phyloP scores from a whole-genome alignment of 2,113 vertebrate genomes.

The Tetrax tetrax region DNA sequence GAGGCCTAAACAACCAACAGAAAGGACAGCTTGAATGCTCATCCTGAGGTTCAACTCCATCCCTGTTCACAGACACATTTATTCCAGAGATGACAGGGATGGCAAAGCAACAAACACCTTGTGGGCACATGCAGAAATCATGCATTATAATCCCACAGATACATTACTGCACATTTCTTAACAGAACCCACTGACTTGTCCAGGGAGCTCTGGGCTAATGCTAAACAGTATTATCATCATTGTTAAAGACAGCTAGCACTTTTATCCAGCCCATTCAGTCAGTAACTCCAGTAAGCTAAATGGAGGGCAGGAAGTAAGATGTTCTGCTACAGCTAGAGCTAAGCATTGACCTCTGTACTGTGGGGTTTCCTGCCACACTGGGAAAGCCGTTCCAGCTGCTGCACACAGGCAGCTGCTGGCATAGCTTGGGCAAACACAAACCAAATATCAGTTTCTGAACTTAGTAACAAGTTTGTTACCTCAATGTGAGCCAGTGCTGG shows the following conservation, averaged over 20 bases:
- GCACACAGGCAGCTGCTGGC: not conserved
- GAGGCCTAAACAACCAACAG: constrained; percentile 49
- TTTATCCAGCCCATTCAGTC: not conserved
- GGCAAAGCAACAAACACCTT: not conserved
- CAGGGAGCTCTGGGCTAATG: not conserved
- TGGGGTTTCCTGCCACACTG: not conserved
- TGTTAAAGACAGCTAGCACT: not conserved
- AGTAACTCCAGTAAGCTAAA: not conserved
- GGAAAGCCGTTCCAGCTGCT: not conserved
- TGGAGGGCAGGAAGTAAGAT: not conserved
- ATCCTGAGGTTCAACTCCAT: not conserved
- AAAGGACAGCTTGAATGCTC: constrained; percentile 47
- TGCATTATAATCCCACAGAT: not conserved
- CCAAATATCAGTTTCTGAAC: not conserved
- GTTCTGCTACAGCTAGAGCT: not conserved
- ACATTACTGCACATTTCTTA: not conserved
- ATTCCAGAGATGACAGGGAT: not conserved
- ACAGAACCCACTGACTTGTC: not conserved
- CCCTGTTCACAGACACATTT: constrained; percentile 9
- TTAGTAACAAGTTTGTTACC: constrained; percentile 67
- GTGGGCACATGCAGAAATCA: not conserved
- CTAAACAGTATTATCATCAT: not conserved
- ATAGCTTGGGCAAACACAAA: not conserved
- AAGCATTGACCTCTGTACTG: not conserved
- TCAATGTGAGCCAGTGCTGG: constrained; percentile 82